Evolutionary conservation across 2,888 invertebrate species (phyloP).

Genomic region (Antheraea assamensis): DNA sequence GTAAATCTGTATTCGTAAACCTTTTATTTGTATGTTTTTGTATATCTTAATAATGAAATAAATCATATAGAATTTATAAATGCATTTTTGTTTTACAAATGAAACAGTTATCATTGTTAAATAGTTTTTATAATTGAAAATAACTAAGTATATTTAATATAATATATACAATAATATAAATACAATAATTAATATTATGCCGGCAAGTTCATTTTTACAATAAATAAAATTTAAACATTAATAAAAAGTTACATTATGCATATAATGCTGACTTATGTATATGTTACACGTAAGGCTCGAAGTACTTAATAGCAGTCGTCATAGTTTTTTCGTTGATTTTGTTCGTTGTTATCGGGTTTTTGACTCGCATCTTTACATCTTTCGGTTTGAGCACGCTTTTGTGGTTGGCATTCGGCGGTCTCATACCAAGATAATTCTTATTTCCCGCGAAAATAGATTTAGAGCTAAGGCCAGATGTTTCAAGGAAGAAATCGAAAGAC

Average conservation of each 20-base stretch:
- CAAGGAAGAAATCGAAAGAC: conserved; percentile 88
- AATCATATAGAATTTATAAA: conserved; percentile 17
- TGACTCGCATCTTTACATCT: conserved; percentile 89
- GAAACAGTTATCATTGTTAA: conserved; percentile 47
- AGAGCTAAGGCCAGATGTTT: conserved; percentile 90
- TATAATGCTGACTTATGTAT: conserved; percentile 34
- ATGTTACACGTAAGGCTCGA: conserved; percentile 77
- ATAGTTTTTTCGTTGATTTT: conserved; percentile 80
- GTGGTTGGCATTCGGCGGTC: conserved; percentile 87
- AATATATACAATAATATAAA: conserved; percentile 75
- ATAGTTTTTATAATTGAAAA: conserved; percentile 62
- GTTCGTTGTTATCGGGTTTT: conserved; percentile 83
- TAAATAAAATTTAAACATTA: conserved; percentile 68
- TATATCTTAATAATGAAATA: not conserved
- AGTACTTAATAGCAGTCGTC: conserved; percentile 82
- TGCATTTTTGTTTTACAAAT: conserved; percentile 31
- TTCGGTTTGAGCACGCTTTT: conserved; percentile 89
- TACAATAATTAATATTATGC: conserved; percentile 69
- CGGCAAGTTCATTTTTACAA: conserved; percentile 79
- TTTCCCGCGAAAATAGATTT: conserved; percentile 86
- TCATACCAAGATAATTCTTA: conserved; percentile 61
- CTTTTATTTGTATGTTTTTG: not conserved
- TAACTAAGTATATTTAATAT: conserved; percentile 60
- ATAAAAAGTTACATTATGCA: conserved; percentile 48
- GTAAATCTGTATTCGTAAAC: not conserved